Evolutionary conservation across 1,140 invertebrate genomes (phyloP).

Genomic region (Colletes gigas): DNA sequence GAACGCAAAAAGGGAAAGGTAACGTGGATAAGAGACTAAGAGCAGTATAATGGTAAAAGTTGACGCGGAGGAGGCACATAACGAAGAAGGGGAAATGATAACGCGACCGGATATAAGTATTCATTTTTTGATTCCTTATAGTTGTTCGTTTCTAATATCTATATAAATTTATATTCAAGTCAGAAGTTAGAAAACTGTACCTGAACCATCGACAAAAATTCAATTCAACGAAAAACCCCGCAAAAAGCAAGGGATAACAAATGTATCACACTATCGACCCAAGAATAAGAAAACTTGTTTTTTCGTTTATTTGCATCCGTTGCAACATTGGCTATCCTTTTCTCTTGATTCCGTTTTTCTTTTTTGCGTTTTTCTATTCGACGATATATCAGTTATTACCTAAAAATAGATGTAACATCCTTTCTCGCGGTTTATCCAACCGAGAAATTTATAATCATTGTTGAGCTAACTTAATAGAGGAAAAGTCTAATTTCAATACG

Average conservation of each 20-base stretch:
- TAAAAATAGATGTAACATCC: too few species aligned
- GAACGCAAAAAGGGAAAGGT: conserved; percentile 49
- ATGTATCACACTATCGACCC: neutral
- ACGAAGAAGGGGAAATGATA: conserved; percentile 26
- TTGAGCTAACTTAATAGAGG: neutral
- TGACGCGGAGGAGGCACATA: conserved; percentile 5
- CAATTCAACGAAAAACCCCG: neutral
- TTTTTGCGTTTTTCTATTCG: too few species aligned
- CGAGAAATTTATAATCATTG: too few species aligned
- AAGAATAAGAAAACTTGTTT: neutral
- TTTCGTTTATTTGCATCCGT: neutral
- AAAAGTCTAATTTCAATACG: neutral
- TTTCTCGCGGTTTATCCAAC: neutral
- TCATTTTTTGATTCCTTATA: conserved; percentile 8
- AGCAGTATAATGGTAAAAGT: conserved; percentile 34
- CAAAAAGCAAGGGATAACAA: too few species aligned
- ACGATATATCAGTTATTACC: too few species aligned
- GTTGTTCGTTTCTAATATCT: neutral
- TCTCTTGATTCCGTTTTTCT: neutral
- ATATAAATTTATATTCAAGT: too few species aligned
- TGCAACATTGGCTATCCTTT: neutral
- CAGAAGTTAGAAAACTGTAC: too few species aligned
- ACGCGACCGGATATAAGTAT: conserved; percentile 4
- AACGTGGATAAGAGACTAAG: conserved; percentile 27
- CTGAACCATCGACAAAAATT: neutral